Evolutionary conservation across 37 sponge, comb jelly and placozoan genomes (phyloP).

Genomic region (Bolinopsis microptera): DNA sequence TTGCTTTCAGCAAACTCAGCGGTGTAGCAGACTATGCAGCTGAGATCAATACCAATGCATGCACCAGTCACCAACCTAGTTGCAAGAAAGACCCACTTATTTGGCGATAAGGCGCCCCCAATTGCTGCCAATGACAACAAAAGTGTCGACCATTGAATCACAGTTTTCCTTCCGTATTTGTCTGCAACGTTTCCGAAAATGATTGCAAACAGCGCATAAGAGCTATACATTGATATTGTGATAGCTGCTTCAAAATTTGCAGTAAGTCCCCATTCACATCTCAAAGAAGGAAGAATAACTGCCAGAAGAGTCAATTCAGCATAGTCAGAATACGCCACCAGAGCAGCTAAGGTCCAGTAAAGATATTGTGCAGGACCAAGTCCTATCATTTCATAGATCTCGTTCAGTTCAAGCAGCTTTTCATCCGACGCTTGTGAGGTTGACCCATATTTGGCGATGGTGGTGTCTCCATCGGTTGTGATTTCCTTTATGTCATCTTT

Average conservation of each 20-base stretch:
- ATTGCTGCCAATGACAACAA: not conserved
- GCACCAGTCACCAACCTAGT: not conserved
- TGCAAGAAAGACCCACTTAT: not conserved
- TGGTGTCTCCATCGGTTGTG: too few relatives aligned
- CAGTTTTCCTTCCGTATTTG: slow-evolving; percentile 13
- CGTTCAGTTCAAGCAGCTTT: not conserved
- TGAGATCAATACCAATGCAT: not conserved
- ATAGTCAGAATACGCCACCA: not conserved
- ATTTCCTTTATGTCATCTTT: too few relatives aligned
- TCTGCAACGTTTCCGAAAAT: not conserved
- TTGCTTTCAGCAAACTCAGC: slow-evolving; percentile 27
- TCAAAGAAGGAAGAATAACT: not conserved
- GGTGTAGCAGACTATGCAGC: not conserved
- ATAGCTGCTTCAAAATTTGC: not conserved
- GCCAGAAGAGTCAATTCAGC: not conserved
- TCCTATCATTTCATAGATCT: slow-evolving; percentile 8
- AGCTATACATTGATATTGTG: not conserved
- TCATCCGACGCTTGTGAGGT: not conserved
- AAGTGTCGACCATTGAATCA: not conserved
- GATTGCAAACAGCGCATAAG: not conserved
- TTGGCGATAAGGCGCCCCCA: not conserved
- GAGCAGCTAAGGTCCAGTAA: not conserved
- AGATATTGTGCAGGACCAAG: not conserved
- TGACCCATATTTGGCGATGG: too few relatives aligned
- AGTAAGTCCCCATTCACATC: slow-evolving; percentile 4